Percentiles rank a stretch among this genome's conserved stretches.
Evolutionary conservation across 2,888 invertebrate genomes (phyloP).

Genomic region (Mayetiola destructor): DNA sequence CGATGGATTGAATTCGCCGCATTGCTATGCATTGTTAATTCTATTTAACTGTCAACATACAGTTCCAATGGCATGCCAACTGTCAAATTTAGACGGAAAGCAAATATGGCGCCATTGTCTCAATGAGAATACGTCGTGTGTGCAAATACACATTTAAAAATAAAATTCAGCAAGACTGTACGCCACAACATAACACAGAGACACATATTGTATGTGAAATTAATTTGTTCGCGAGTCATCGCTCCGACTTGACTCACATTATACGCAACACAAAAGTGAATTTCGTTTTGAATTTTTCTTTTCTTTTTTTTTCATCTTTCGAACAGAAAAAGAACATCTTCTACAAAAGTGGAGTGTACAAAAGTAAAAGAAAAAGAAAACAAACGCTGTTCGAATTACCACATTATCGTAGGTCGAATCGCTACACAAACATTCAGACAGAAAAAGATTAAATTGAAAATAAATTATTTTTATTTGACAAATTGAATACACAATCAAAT

Average conservation of each 20-base stretch:
- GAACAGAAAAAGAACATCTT: background rate
- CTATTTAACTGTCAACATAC: background rate
- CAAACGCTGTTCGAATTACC: no score
- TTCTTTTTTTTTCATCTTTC: background rate
- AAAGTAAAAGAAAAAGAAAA: no score
- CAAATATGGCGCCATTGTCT: constrained; percentile 2
- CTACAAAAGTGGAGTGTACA: no score
- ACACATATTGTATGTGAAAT: no score
- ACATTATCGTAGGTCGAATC: no score
- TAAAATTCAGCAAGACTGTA: background rate
- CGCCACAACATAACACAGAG: background rate
- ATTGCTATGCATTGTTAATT: no score
- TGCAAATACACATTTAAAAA: constrained; percentile 3
- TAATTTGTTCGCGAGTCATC: no score
- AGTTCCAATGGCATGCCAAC: background rate
- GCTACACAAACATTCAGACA: no score
- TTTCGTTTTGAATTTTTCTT: background rate
- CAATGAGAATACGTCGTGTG: constrained; percentile 5
- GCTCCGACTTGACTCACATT: background rate
- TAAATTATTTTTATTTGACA: no score
- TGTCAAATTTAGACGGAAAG: constrained; percentile 1
- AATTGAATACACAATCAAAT: background rate
- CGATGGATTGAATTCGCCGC: background rate
- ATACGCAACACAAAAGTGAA: background rate
- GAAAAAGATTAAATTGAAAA: background rate